Evolutionary conservation across 2,888 invertebrate species (phyloP).

Genomic region (Drosophila siamana): DNA sequence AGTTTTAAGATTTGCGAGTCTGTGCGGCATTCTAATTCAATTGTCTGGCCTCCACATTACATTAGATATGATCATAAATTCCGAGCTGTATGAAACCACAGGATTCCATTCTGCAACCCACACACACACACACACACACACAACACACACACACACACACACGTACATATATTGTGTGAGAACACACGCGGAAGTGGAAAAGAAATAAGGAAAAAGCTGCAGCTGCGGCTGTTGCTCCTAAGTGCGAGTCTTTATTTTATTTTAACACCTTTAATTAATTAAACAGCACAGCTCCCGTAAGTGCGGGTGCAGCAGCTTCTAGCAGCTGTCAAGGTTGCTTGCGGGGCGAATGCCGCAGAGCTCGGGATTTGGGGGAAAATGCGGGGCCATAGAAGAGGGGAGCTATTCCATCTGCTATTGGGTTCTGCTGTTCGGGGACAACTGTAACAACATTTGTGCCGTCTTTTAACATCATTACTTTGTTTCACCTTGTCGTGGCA

Average conservation of each 20-base stretch:
- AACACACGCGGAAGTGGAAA: not conserved
- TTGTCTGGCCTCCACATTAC: not conserved
- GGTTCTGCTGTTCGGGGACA: conserved; percentile 22
- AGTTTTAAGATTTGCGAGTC: not conserved
- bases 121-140: not conserved
- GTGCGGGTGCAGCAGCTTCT: conserved; percentile 40
- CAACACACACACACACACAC: conserved; percentile 1
- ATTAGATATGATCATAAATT: conserved; percentile 33
- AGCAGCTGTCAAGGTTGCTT: conserved; percentile 10
- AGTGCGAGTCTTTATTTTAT: conserved; percentile 62
- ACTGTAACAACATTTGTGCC: conserved; percentile 49
- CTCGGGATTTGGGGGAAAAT: not conserved
- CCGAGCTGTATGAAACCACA: conserved; percentile 18
- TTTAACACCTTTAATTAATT: conserved; percentile 80
- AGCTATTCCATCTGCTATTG: conserved; percentile 15
- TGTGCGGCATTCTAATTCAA: conserved; percentile 3
- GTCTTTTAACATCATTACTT: conserved; percentile 51
- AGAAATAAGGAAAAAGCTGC: conserved; percentile 1
- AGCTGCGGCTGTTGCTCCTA: conserved; percentile 24
- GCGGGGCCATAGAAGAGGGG: too few relatives aligned
- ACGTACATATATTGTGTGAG: not conserved
- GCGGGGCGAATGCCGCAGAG: too few relatives aligned
- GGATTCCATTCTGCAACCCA: not conserved
- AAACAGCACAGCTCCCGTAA: conserved; percentile 70
- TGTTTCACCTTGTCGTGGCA: conserved; percentile 37